Conservation (phyloP, 2,113 vertebrate genomes). For the Atlantisia rogersi region DNA sequence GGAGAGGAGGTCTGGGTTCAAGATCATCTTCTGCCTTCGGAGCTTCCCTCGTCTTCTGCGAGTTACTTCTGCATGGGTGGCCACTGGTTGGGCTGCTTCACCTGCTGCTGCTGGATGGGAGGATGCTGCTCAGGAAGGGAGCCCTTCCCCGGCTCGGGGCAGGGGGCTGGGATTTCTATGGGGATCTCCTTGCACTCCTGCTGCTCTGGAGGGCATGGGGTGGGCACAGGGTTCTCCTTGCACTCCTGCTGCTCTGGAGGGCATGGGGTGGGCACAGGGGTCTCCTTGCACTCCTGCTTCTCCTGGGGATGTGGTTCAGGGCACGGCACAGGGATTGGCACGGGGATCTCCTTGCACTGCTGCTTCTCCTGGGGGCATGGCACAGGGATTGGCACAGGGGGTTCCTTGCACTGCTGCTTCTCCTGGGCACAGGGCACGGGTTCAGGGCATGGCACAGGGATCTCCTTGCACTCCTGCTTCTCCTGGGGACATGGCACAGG, state of each 20-base stretch:
- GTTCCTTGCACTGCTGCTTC: neutral
- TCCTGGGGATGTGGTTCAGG: neutral
- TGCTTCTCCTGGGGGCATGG: neutral
- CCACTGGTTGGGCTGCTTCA: constrained; percentile 33
- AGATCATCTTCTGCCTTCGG: neutral
- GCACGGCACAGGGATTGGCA: fast-evolving
- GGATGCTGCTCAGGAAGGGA: neutral
- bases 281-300: neutral
- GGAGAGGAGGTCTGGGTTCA: neutral
- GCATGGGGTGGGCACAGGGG: neutral
- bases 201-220: neutral
- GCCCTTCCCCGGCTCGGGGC: neutral
- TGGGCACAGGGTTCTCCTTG: neutral
- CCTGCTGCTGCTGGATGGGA: constrained; percentile 36
- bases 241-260: neutral
- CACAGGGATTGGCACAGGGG: neutral
- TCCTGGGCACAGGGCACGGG: fast-evolving
- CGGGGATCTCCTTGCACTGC: neutral
- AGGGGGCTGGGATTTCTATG: neutral
- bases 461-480: neutral
- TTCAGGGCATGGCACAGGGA: neutral
- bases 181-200: neutral
- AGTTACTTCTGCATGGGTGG: constrained; percentile 23
- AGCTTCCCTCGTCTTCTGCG: neutral
- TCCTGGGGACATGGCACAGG: neutral